Conservation (phyloP, 2,113 vertebrate genomes). For the Sinocyclocheilus rhinocerous region DNA sequence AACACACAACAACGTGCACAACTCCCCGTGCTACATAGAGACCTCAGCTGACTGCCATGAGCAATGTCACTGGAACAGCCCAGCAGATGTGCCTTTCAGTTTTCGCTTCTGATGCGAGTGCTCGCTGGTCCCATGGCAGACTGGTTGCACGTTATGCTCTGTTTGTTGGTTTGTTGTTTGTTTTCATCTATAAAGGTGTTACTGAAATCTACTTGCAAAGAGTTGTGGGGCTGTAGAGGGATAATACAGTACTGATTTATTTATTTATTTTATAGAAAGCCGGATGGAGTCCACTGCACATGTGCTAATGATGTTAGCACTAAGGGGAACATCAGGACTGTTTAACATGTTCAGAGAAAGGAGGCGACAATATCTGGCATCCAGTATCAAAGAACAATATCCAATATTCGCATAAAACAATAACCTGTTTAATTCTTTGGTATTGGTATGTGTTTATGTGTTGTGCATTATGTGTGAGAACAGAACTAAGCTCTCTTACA, state of each 20-base stretch:
- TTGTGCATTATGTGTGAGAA: too few relatives aligned
- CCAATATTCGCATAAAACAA: too few relatives aligned
- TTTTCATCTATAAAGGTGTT: neutral
- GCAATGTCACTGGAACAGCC: constrained; percentile 23
- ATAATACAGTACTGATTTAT: neutral
- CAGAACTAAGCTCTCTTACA: too few relatives aligned
- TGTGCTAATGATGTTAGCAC: neutral
- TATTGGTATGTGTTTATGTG: too few relatives aligned
- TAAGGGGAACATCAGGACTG: neutral
- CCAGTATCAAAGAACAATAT: neutral
- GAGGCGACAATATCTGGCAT: neutral
- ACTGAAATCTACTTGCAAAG: neutral
- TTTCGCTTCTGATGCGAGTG: too few relatives aligned
- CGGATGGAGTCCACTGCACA: too few relatives aligned
- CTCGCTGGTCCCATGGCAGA: neutral
- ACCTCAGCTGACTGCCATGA: constrained; percentile 58
- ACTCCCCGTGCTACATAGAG: constrained; percentile 33
- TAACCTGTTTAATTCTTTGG: too few relatives aligned
- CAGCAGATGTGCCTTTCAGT: constrained; percentile 27
- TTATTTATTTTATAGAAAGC: neutral
- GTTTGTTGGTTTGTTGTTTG: neutral
- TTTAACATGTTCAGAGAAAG: neutral
- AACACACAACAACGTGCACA: constrained; percentile 38
- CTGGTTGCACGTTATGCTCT: neutral
- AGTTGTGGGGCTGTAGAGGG: neutral